Percentiles rank a stretch among this genome's conserved stretches.
Evolutionary conservation across 2,888 invertebrate species (phyloP).

Genomic region (Drosophila pullipes): DNA sequence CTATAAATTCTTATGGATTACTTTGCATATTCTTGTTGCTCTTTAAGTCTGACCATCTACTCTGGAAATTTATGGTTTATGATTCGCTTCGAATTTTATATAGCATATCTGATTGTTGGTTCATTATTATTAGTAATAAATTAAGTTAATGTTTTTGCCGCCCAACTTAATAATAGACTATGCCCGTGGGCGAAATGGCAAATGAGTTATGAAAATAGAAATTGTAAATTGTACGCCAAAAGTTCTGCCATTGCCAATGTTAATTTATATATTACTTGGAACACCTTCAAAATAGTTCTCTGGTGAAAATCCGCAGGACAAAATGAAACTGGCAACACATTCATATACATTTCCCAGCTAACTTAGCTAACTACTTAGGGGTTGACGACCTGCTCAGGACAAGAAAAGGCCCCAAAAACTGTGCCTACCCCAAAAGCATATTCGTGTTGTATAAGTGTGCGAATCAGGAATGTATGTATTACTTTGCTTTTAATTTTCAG

Average conservation of each 20-base stretch:
- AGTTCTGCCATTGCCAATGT: constrained; percentile 4
- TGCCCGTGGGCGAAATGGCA: background rate
- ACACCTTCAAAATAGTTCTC: background rate
- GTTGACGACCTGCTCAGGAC: background rate
- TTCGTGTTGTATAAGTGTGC: constrained; percentile 3
- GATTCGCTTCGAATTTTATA: background rate
- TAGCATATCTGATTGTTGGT: constrained; percentile 37
- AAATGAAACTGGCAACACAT: constrained; percentile 14
- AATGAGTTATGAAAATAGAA: constrained; percentile 3
- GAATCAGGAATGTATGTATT: background rate
- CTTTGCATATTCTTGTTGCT: constrained; percentile 27
- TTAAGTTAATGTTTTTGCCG: constrained; percentile 26
- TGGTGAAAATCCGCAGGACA: constrained; percentile 10
- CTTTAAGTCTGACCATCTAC: constrained; percentile 29
- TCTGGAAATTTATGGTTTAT: constrained; percentile 36
- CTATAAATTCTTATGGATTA: constrained; percentile 39
- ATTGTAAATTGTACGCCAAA: background rate
- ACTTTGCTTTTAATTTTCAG: constrained; percentile 2
- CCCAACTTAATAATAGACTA: too few species aligned
- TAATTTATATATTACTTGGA: background rate
- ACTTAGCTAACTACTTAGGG: constrained; percentile 7
- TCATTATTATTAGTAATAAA: constrained; percentile 37
- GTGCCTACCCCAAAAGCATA: constrained; percentile 20
- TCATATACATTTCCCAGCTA: constrained; percentile 41
- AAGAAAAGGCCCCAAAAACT: background rate